A percentile compares a stretch with the other conserved stretches of the same genome.
These are phyloP conservation scores for Macrotus californicus DNA, from an alignment of 2,113 vertebrate genomes.

Conservation along the genomic window DNA sequence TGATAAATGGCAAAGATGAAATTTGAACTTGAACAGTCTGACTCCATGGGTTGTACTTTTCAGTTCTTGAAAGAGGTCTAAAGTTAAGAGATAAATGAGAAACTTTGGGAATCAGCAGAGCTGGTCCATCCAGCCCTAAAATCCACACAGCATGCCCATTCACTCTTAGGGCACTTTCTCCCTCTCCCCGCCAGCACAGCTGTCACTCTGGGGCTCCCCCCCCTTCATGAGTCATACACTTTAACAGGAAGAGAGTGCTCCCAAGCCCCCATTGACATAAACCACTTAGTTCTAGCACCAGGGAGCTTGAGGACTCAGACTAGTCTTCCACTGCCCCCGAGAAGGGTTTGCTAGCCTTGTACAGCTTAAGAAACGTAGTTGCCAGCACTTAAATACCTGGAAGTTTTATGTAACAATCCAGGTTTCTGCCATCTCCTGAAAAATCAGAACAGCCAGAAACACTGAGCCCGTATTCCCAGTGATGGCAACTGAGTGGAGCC, in stretches of 20 bases:
- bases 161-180: too few relatives aligned
- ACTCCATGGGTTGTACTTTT: not conserved
- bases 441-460: not conserved
- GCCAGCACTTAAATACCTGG: not conserved
- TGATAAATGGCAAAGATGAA: not conserved
- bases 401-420: not conserved
- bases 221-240: accelerated
- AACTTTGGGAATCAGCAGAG: not conserved
- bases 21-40: not conserved
- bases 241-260: not conserved
- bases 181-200: not conserved
- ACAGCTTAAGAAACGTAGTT: not conserved
- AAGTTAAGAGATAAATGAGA: not conserved
- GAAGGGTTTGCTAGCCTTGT: not conserved
- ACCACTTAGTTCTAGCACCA: not conserved
- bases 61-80: not conserved
- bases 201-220: not conserved
- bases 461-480: accelerated
- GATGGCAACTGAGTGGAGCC: not conserved
- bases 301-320: not conserved
- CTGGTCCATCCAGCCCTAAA: not conserved
- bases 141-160: not conserved
- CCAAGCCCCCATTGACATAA: not conserved
- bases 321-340: not conserved
- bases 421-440: not conserved